These are phyloP conservation scores for Ischnus inquisitorius DNA, from an alignment of 2,888 invertebrate genomes.

Conservation along the genomic window DNA sequence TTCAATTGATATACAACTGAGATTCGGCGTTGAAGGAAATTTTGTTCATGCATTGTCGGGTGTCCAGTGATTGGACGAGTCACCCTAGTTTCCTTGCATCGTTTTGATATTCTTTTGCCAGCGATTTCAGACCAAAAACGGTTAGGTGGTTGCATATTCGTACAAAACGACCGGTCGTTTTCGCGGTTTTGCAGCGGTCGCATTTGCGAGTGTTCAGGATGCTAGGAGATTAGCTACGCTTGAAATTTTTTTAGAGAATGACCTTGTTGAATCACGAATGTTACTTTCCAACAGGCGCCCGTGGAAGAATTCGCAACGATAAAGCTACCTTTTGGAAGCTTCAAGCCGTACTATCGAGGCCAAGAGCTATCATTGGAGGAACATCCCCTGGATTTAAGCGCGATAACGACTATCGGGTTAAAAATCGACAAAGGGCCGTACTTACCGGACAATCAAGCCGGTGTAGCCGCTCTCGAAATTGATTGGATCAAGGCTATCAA, in stretches of 20 bases:
- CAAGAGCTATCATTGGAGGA: conserved; percentile 78
- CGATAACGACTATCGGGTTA: conserved; percentile 84
- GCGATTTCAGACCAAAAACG: too few species aligned
- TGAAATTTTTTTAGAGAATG: conserved; percentile 10
- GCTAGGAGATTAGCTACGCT: too few species aligned
- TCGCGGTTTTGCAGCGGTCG: too few species aligned
- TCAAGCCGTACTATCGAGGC: conserved; percentile 85
- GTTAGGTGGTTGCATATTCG: too few species aligned
- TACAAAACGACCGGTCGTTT: too few species aligned
- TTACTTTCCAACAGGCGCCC: conserved; percentile 78
- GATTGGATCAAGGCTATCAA: conserved; percentile 84
- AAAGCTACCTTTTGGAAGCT: conserved; percentile 82
- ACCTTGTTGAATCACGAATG: not conserved
- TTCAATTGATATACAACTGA: too few species aligned
- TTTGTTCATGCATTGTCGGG: too few species aligned
- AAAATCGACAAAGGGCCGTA: conserved; percentile 86
- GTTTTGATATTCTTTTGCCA: too few species aligned
- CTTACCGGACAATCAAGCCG: conserved; percentile 84
- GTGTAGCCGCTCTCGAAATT: conserved; percentile 85
- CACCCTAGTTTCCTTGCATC: too few species aligned
- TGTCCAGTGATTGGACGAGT: too few species aligned
- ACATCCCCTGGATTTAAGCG: conserved; percentile 82
- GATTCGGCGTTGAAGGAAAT: too few species aligned
- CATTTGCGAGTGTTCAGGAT: too few species aligned
- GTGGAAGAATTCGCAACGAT: conserved; percentile 79